Conservation (phyloP, 2,113 vertebrate genomes). For the Hypanus sabinus region DNA sequence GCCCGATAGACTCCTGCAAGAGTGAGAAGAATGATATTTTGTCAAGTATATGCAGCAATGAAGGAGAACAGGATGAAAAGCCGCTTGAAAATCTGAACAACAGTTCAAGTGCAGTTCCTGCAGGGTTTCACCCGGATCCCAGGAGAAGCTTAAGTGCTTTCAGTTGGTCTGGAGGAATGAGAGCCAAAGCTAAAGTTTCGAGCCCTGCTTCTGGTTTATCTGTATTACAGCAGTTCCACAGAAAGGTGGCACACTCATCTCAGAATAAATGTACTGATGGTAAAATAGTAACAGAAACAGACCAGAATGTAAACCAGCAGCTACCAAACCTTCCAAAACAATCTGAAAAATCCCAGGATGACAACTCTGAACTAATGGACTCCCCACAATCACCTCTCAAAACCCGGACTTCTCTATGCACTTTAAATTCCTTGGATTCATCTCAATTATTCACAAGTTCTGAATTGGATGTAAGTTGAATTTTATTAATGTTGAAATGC, state of each 20-base stretch:
- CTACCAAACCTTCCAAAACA: not conserved
- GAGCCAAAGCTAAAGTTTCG: slow-evolving; percentile 40
- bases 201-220: slow-evolving; percentile 43
- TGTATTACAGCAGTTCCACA: slow-evolving; percentile 58
- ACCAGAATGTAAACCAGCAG: not conserved
- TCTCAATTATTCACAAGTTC: slow-evolving; percentile 40
- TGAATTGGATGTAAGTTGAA: slow-evolving; percentile 48
- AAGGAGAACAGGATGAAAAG: not conserved
- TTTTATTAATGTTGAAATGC: not conserved
- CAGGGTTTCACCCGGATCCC: slow-evolving; percentile 38
- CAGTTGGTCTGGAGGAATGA: slow-evolving; percentile 54
- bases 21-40: slow-evolving; percentile 2
- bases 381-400: slow-evolving; percentile 41
- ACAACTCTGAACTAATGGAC: not conserved
- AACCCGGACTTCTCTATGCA: slow-evolving; percentile 38
- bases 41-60: not conserved
- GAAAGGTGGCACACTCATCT: slow-evolving; percentile 43
- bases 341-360: not conserved
- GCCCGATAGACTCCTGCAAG: not conserved
- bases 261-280: not conserved
- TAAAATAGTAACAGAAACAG: not conserved
- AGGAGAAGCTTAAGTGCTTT: slow-evolving; percentile 55
- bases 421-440: slow-evolving; percentile 39
- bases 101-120: slow-evolving; percentile 1
- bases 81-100: not conserved